Evolutionary conservation across 2,888 invertebrate species (phyloP).

Genomic region (Lingula anatina): DNA sequence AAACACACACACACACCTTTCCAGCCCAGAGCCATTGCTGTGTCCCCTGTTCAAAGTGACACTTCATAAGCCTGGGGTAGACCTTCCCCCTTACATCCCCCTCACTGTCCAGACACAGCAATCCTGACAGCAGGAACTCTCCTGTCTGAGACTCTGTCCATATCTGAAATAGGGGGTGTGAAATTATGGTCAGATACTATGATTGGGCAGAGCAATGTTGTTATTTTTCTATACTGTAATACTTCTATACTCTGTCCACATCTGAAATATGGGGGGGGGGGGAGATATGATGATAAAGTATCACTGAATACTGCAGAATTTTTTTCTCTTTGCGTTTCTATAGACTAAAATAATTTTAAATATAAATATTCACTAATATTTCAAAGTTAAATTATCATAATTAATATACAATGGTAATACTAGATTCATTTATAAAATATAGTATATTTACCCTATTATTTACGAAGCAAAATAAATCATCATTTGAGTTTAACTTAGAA

Average conservation of each 20-base stretch:
- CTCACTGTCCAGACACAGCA: constrained; percentile 71
- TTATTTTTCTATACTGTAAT: too few relatives aligned
- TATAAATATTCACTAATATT: too few relatives aligned
- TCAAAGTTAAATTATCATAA: too few relatives aligned
- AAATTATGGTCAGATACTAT: neutral
- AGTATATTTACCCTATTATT: too few relatives aligned
- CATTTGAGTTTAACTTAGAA: too few relatives aligned
- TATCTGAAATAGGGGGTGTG: constrained; percentile 57
- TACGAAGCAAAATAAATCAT: too few relatives aligned
- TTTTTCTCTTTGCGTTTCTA: too few relatives aligned
- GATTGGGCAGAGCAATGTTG: neutral
- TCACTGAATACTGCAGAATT: neutral
- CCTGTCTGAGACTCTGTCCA: constrained; percentile 81
- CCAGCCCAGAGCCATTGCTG: constrained; percentile 88
- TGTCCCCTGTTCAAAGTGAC: constrained; percentile 84
- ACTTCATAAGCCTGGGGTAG: constrained; percentile 75
- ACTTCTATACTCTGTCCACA: too few relatives aligned
- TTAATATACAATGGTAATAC: too few relatives aligned
- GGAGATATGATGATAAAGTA: neutral
- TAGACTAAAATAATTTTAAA: too few relatives aligned
- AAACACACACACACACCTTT: constrained; percentile 63
- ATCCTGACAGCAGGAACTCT: constrained; percentile 77
- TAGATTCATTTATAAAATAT: too few relatives aligned
- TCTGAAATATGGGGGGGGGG: too few relatives aligned
- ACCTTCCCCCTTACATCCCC: constrained; percentile 57